Base-by-base conservation (phyloP, 2,888 invertebrate genomes). In the Gonocerus acuteangulatus region DNA sequence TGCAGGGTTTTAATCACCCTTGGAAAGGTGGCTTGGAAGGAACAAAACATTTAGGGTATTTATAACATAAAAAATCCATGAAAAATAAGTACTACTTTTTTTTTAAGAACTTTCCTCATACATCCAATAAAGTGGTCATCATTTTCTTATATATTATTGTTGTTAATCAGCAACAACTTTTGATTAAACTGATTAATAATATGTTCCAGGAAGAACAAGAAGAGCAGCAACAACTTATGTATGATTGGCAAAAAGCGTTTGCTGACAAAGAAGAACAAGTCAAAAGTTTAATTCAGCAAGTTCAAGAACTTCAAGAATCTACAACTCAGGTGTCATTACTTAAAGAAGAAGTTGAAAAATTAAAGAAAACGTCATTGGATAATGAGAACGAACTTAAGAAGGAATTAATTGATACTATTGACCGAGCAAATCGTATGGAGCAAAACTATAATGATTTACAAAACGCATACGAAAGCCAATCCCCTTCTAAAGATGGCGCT, bases 311-410 rank as follows among this genome's bases (percentile, higher is more conserved):
- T 34, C 82, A 82, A n/a, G 85, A 85, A 73, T 77, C 82, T 45
- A 81, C 84, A 62, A 84, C 86, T 70, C 80, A 80, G 64, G 76
- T 85, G 66, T 76, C 77, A 1, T 79, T 81, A 68, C 69, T 82
- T 11, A 52, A 54, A 54, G 15, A 18, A 18, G 62, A 65, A 56
- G 16, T 63, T n/a, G 56, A 61, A 22, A 21, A 9, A 2, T 39
- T 62, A 22, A 63, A 60, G 47, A 42, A 39, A 16, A 19, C 18
- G 11, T 56, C 65, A 42, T 51, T 22, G n/a, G 66, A 63, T 11
- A 51, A 18, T 16, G 60, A 60, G 57, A 60, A 60, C 42, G 60
- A 58, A 48, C 45, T 63, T 36, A 67, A 63, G 49, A 61, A 66
- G 42, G 64, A 62, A 47, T 34, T 69, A 13, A 65, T 62, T 22